These are phyloP conservation scores for Pyrgilauda ruficollis DNA, from an alignment of 2,113 vertebrate genomes.

Conservation along the genomic window DNA sequence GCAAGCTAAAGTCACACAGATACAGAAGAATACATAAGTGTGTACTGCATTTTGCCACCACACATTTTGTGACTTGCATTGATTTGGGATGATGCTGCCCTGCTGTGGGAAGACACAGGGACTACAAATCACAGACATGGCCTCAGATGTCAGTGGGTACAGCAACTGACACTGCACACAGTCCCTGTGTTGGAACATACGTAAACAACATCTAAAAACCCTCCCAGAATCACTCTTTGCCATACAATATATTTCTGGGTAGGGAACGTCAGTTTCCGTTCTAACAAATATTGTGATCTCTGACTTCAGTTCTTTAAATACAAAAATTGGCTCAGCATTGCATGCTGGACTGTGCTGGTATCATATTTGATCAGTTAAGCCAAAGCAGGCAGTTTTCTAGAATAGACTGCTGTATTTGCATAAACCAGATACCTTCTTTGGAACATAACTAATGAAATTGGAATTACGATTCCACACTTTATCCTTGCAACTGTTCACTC, in stretches of 20 bases:
- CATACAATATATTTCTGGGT: neutral
- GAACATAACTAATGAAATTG: neutral
- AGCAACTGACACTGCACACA: rapidly evolving
- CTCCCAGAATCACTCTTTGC: neutral
- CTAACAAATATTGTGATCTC: neutral
- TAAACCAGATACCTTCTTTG: neutral
- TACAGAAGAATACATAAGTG: neutral
- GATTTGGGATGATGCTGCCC: neutral
- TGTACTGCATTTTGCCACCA: neutral
- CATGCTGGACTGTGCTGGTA: neutral
- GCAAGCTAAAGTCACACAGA: neutral
- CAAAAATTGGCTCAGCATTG: neutral
- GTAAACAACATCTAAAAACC: neutral
- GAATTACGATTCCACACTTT: neutral
- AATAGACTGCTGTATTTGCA: neutral
- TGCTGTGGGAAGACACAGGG: neutral
- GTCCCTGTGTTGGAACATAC: neutral
- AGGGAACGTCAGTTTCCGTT: neutral
- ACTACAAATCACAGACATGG: neutral
- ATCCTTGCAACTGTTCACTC: neutral
- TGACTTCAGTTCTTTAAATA: neutral
- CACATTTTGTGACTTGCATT: neutral
- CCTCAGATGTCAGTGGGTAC: neutral
- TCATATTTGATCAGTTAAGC: neutral
- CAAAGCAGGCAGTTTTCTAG: neutral